Evolutionary conservation across 2,797 vertebrate species (phyloP).

Genomic region (Microctenopoma stevenorrisi): DNA sequence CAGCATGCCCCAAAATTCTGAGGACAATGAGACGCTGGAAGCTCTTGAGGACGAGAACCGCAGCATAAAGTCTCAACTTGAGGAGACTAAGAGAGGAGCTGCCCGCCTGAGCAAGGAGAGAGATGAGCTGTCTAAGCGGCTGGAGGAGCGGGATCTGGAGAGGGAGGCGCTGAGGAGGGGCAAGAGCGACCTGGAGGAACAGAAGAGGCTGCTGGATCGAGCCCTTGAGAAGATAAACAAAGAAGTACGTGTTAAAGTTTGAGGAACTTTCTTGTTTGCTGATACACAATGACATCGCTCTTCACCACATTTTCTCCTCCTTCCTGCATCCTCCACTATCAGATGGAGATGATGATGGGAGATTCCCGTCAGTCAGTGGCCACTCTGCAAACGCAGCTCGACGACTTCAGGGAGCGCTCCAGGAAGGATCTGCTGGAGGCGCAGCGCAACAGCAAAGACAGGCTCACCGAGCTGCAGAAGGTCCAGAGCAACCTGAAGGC

Average conservation of each 20-base stretch:
- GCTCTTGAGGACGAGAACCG: conserved; percentile 86
- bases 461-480: conserved; percentile 88
- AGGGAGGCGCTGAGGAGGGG: conserved; percentile 85
- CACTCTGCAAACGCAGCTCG: conserved; percentile 86
- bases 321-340: not conserved
- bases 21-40: conserved; percentile 84
- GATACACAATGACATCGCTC: not conserved
- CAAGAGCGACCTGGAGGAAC: conserved; percentile 92
- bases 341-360: conserved; percentile 90
- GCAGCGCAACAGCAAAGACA: conserved; percentile 90
- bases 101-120: conserved; percentile 86
- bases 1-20: conserved; percentile 70
- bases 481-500: conserved; percentile 81
- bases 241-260: conserved; percentile 81
- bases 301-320: not conserved
- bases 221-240: conserved; percentile 91
- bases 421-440: conserved; percentile 89
- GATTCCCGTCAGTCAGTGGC: conserved; percentile 88
- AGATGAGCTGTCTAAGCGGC: conserved; percentile 82
- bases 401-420: conserved; percentile 92
- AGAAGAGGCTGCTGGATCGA: conserved; percentile 90
- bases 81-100: conserved; percentile 85
- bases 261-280: too few relatives aligned
- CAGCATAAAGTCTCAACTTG: conserved; percentile 86
- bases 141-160: conserved; percentile 90